Evolutionary conservation across 2,888 invertebrate species (phyloP).

Genomic region (Chymomyza amoena): DNA sequence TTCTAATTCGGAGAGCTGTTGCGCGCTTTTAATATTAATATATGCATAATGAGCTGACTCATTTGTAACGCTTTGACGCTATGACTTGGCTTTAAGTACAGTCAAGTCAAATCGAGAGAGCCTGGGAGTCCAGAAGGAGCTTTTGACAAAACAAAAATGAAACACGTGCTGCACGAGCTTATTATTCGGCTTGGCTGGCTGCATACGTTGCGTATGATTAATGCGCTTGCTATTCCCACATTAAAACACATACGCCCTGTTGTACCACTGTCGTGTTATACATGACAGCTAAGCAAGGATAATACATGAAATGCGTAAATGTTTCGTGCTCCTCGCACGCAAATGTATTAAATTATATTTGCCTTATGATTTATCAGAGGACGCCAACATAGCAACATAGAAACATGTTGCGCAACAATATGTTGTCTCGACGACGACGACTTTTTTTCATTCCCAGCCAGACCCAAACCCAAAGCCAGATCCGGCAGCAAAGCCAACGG

Average conservation of each 20-base stretch:
- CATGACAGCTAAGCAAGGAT: slow-evolving; percentile 4
- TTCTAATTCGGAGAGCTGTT: background rate
- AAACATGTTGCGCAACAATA: background rate
- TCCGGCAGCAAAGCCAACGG: background rate
- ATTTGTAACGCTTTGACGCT: background rate
- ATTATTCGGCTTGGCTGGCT: slow-evolving; percentile 42
- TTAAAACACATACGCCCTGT: slow-evolving; percentile 51
- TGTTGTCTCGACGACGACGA: background rate
- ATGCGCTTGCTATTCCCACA: slow-evolving; percentile 39
- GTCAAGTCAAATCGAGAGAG: background rate
- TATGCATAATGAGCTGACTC: background rate
- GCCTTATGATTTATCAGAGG: slow-evolving; percentile 60
- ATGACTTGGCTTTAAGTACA: background rate
- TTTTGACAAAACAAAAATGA: background rate
- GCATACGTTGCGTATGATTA: slow-evolving; percentile 57
- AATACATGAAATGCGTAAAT: slow-evolving; percentile 1
- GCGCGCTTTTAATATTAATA: background rate
- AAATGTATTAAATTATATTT: slow-evolving; percentile 57
- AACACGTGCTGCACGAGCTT: slow-evolving; percentile 13
- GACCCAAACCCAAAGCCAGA: too few species aligned
- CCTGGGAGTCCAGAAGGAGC: background rate
- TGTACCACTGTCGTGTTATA: slow-evolving; percentile 7
- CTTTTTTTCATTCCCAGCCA: background rate
- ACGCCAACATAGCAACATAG: background rate
- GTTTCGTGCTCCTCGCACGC: slow-evolving; percentile 18